Percentiles rank a stretch among this genome's conserved stretches.
These are phyloP conservation scores for Darevskia nairensis DNA, from an alignment of 2,797 vertebrate genomes.

Conservation along the genomic window DNA sequence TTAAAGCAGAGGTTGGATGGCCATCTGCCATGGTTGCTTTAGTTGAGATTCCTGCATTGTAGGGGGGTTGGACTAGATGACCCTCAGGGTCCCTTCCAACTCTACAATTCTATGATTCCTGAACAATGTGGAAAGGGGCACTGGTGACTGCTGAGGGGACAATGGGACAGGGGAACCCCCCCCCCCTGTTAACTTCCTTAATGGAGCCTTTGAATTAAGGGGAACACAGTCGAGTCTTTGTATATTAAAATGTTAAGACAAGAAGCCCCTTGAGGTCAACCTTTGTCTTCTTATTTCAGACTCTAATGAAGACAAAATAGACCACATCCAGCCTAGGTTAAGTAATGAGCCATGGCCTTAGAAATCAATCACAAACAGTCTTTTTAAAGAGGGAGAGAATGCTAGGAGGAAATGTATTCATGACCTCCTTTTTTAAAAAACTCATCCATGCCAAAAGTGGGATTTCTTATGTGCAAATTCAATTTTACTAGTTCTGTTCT, in stretches of 20 bases:
- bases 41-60: too few relatives aligned
- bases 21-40: too few relatives aligned
- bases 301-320: background rate
- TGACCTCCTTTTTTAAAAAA: background rate
- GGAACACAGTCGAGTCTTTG: background rate
- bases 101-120: too few relatives aligned
- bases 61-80: too few relatives aligned
- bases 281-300: background rate
- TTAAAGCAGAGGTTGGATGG: too few relatives aligned
- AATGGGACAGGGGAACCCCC: too few relatives aligned
- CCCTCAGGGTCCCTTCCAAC: too few relatives aligned
- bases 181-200: too few relatives aligned
- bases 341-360: background rate
- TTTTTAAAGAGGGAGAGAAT: background rate
- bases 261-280: background rate
- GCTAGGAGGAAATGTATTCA: background rate
- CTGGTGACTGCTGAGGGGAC: too few relatives aligned
- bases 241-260: background rate
- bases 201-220: too few relatives aligned
- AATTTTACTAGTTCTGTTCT: background rate
- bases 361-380: background rate
- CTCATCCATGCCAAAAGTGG: background rate
- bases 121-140: too few relatives aligned
- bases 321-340: background rate
- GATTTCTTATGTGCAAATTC: background rate